Base-by-base conservation (phyloP, 2,888 invertebrate species). In the Zygogramma bicolorata region DNA sequence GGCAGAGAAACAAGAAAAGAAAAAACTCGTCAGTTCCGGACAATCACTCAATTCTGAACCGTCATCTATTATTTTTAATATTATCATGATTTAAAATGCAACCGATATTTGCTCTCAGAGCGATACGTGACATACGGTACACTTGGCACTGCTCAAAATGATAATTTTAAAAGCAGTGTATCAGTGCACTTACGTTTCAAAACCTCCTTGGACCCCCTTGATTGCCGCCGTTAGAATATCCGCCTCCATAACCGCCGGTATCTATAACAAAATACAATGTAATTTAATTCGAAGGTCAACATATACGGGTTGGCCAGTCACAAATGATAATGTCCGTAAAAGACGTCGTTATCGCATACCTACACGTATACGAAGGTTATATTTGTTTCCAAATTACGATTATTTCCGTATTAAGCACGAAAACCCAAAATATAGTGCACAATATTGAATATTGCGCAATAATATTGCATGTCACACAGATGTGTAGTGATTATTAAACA, bases 141-240 rank as follows among this genome's bases (percentile, higher is more conserved):
- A 80, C 76, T 77, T 81, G 80, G 75, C 77, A 77, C 79, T 79
- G 77, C 71, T 61, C 70, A 22, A 71, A 66, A 46, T 18, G 70
- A 29, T 40, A 53, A 57, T 77, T 62, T 46, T 68, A 49, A 22
- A 62, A 70, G 76, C 76, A 74, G 74, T 74, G 74, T 68, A 74
- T 72, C 76, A 74, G 75, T 81, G 82, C 82, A 85, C 84, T 85
- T 85, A 84, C 84, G 81, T 84, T 81, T 84, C 83, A 84, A 76
- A 82, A 84, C 80, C 84, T 82, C 79, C 84, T 81, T 62, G 85
- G 25, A 86, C 87, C 78, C 29, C 76, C 77, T 49, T 86, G 86
- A 70, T 87, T 86, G 67, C 86, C 85, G 29, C 88, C 87, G 57
- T 87, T 87, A 61, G 86, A 86, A 67, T 87, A 87, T 71, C 84